These are phyloP conservation scores for Cataglyphis hispanica DNA, from an alignment of 1,140 invertebrate genomes.

Conservation along the genomic window DNA sequence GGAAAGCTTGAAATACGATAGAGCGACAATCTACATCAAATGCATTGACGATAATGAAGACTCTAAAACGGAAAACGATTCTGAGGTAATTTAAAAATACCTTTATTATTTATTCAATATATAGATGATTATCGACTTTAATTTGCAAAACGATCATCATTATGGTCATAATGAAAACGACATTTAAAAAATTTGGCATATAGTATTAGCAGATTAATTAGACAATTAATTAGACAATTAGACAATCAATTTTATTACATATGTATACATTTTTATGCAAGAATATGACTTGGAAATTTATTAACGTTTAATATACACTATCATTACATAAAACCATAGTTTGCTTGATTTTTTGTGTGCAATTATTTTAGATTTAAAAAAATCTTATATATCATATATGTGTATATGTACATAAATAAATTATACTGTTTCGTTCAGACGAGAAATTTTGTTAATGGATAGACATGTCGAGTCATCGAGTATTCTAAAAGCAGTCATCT, in stretches of 20 bases:
- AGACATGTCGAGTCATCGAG: conserved; percentile 73
- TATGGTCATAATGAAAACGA: background rate
- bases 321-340: background rate
- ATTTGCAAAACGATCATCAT: background rate
- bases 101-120: conserved; percentile 3
- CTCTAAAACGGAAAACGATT: conserved; percentile 75
- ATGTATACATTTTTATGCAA: background rate
- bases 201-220: background rate
- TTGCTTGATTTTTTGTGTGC: background rate
- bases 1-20: conserved; percentile 84
- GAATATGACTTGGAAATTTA: background rate
- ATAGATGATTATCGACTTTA: background rate
- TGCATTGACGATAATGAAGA: conserved; percentile 83
- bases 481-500: conserved; percentile 68
- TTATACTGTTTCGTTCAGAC: conserved; percentile 14
- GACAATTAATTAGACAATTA: background rate
- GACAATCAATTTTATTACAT: background rate
- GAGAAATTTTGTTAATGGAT: conserved; percentile 71
- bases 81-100: conserved; percentile 76
- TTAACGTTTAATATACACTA: background rate
- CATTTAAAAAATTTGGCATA: background rate
- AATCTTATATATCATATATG: background rate
- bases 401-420: background rate
- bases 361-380: conserved; percentile 12
- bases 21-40: conserved; percentile 83